Evolutionary conservation across 2,797 vertebrate genomes (phyloP), one percentile per base, ranked within the genome.

Genomic region (Sandelia bainsii): DNA sequence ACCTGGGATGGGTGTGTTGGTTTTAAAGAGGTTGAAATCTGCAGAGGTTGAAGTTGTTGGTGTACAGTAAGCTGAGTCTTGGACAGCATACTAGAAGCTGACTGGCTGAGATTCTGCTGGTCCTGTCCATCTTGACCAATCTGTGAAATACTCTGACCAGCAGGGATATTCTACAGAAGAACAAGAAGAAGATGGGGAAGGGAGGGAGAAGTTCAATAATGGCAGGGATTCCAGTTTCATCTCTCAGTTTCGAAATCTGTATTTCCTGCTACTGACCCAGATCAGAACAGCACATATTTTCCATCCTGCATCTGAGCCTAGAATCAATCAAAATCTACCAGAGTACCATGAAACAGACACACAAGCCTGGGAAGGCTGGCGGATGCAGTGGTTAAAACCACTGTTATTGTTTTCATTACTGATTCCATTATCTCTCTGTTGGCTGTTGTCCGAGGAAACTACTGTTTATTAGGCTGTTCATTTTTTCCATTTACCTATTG

Each of bases 1-100:
- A 95, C 94, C 93, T 92, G 88, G 44, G 90, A 68, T 61, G 81
- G 22, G 8, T 85, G 91, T 58, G 85, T 48, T 58, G 85, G 87
- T 42, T 94, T 88, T 8, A 92, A 59, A 11, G 89, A 82, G 0
- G 94, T 79, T 1, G 95, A 89, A 53, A 95, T 93, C 82, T 96
- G 96, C 25, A 95, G 90, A 46, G 96, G 92, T 48, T 94, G 95
- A n/a, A 95, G 83, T 2, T 87, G 87, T 34, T 87, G 82, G 92
- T 94, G 89, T 93, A 93, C 57, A 93, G 88, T 7, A 91, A 93
- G 61, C 91, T 93, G 74, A 92, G 84, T 3, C 37, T 95, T 94
- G 53, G 88, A 90, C 0, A 83, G 86, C 22, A 93, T 86, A 81
- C 91, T 73, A 6, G 92, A 87, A 52, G 68, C 23, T 44, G 88